phyloP scores from a whole-genome alignment of 2,797 vertebrate species.

The Acestrorhynchus altus region DNA sequence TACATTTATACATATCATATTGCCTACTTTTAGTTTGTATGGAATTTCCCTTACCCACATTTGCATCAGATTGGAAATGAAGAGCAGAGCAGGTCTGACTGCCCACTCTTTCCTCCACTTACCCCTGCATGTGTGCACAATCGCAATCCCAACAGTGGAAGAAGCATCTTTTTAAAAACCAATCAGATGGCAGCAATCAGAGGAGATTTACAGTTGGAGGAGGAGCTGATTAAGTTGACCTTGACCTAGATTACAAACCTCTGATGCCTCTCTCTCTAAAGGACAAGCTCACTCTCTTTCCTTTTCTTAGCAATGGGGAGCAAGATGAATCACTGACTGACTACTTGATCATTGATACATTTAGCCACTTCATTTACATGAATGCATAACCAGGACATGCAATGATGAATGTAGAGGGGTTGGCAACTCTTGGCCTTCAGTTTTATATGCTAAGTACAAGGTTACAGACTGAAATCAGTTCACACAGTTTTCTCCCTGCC shows the following conservation, averaged over 20 bases:
- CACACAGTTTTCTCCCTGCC: too few relatives aligned
- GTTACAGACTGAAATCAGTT: neutral
- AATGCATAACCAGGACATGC: neutral
- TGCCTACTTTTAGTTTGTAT: neutral
- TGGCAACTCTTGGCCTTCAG: neutral
- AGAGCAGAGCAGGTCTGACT: neutral
- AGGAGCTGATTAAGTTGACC: neutral
- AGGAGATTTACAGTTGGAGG: neutral
- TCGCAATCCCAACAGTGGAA: neutral
- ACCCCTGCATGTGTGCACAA: neutral
- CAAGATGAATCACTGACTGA: constrained; percentile 54
- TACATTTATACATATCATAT: neutral
- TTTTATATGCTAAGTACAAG: neutral
- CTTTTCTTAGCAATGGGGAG: constrained; percentile 68
- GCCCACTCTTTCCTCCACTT: neutral
- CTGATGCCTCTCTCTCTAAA: constrained; percentile 60
- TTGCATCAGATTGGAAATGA: constrained; percentile 1
- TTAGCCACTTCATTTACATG: neutral
- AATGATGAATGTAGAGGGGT: neutral
- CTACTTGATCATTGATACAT: constrained; percentile 16
- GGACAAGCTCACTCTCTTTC: constrained; percentile 73
- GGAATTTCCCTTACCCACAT: neutral
- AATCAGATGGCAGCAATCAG: constrained; percentile 20
- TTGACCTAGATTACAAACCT: neutral
- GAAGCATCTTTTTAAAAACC: neutral